These are phyloP conservation scores for Caenorhabditis macrosperma DNA, from an alignment of 2,888 invertebrate species.

Conservation along the genomic window DNA sequence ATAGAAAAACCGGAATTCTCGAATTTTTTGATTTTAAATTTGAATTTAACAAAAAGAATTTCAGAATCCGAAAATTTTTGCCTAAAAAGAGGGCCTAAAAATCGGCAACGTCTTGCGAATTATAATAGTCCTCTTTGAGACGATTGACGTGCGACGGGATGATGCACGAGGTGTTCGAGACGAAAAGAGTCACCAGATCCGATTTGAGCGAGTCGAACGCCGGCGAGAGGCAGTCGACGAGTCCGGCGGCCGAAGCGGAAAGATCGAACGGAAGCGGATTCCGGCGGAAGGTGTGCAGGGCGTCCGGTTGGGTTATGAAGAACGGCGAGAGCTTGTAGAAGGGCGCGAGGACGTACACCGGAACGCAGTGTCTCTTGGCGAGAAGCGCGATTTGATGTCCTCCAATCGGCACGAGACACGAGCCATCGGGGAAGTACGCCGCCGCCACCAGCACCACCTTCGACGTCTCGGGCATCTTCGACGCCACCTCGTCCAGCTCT, in stretches of 20 bases:
- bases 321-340: constrained; percentile 74
- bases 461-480: constrained; percentile 61
- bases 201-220: constrained; percentile 72
- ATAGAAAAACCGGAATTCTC: no score
- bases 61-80: no score
- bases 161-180: constrained; percentile 70
- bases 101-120: constrained; percentile 63
- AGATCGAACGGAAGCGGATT: constrained; percentile 39
- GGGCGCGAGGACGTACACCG: constrained; percentile 72
- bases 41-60: no score
- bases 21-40: no score
- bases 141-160: constrained; percentile 70
- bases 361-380: constrained; percentile 74
- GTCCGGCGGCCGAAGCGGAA: constrained; percentile 29
- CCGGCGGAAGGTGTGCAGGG: constrained; percentile 55
- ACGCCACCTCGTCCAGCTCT: constrained; percentile 56
- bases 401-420: constrained; percentile 73
- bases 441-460: constrained; percentile 72
- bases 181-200: constrained; percentile 68
- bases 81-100: constrained; percentile 10
- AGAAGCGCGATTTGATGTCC: constrained; percentile 71
- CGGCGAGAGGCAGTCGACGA: constrained; percentile 66
- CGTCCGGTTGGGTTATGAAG: constrained; percentile 59
- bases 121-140: constrained; percentile 74
- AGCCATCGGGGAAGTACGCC: constrained; percentile 76